Conservation (phyloP, 2,113 vertebrate species). For the Anguilla rostrata region DNA sequence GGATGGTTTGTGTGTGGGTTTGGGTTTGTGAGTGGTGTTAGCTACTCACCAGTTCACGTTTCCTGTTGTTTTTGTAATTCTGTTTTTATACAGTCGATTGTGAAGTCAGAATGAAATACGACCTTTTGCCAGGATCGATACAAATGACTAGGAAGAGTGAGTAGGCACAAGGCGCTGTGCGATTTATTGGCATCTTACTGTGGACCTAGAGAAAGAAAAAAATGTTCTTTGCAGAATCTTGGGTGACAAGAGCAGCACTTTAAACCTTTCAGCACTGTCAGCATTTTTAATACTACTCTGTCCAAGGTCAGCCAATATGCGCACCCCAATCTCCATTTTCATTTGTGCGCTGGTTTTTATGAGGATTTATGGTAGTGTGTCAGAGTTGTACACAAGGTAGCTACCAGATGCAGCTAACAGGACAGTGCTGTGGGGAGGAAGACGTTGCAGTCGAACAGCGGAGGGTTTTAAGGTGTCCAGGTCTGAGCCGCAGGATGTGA, state of each 20-base stretch:
- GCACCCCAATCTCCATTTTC: not conserved
- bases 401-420: not conserved
- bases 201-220: slow-evolving; percentile 3
- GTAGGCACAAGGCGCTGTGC: not conserved
- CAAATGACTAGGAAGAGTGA: slow-evolving; percentile 5
- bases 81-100: slow-evolving; percentile 12
- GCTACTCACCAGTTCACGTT: not conserved
- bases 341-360: not conserved
- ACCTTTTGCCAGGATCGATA: slow-evolving; percentile 15
- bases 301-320: not conserved
- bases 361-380: not conserved
- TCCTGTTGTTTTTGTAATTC: slow-evolving; percentile 2
- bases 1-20: not conserved
- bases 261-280: not conserved
- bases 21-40: slow-evolving; percentile 5
- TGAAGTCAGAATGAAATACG: slow-evolving; percentile 24
- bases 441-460: not conserved
- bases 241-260: not conserved
- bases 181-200: slow-evolving; percentile 22
- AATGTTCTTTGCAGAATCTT: slow-evolving; percentile 15
- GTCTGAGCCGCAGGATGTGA: not conserved
- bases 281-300: slow-evolving; percentile 1
- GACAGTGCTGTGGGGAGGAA: not conserved
- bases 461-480: not conserved
- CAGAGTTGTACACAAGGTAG: not conserved